A percentile compares a stretch with the other conserved stretches of the same genome.
Conservation (phyloP, 2,888 invertebrate genomes). For the Tetranychus truncatus region DNA sequence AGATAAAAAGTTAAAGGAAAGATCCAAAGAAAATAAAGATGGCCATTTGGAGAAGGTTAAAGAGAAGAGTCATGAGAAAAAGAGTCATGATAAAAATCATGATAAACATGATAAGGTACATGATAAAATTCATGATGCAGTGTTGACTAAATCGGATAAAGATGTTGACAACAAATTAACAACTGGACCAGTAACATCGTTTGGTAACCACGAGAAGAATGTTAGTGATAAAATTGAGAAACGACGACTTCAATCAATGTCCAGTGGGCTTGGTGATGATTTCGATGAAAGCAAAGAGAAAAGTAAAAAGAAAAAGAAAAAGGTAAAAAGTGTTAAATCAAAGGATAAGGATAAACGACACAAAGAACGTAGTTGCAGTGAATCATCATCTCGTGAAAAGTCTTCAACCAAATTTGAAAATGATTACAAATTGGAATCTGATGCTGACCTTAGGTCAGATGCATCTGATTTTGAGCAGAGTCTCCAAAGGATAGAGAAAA, state of each 20-base stretch:
- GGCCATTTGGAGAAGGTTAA: constrained; percentile 21
- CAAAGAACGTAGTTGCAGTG: constrained; percentile 18
- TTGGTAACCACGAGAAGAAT: background rate
- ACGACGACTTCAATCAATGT: too few species aligned
- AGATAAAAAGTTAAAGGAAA: constrained; percentile 19
- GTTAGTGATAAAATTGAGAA: too few species aligned
- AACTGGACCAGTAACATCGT: background rate
- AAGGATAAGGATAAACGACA: constrained; percentile 27
- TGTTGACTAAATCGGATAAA: constrained; percentile 13
- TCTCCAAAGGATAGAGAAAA: background rate
- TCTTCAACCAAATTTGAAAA: background rate
- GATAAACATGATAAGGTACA: too few species aligned
- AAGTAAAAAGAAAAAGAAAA: constrained; percentile 16
- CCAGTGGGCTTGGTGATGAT: too few species aligned
- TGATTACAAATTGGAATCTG: background rate
- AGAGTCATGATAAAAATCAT: too few species aligned
- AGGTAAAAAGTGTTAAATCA: constrained; percentile 13
- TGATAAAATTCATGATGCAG: background rate
- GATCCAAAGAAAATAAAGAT: constrained; percentile 22
- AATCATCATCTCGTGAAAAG: background rate
- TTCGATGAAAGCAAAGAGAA: too few species aligned
- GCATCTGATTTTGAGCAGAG: background rate
- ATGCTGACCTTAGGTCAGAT: constrained; percentile 3
- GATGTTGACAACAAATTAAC: constrained; percentile 22
- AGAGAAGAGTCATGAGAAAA: constrained; percentile 20